Evolutionary conservation across 2,113 vertebrate genomes (phyloP), one percentile per base, ranked within the genome.

Genomic region (Pygoscelis antarcticus): DNA sequence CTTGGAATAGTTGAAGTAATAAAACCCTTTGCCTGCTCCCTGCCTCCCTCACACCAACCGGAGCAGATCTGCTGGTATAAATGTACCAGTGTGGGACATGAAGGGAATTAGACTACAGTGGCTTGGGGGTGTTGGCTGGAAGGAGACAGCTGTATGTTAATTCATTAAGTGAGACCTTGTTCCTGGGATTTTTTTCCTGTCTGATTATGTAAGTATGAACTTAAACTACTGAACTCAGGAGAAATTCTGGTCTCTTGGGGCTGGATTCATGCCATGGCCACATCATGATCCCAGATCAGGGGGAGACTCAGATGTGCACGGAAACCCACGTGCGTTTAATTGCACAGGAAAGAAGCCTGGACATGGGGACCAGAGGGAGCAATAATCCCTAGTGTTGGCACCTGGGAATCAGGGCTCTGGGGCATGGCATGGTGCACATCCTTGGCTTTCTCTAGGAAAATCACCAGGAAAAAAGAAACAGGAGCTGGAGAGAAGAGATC

Each of bases 51-150:
- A 87, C 47, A 85, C 52, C 49, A 61, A 79, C 66, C 1, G 0
- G 44, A 94, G 84, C 38, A 93, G 81, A 87, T 69, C 62, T 96
- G 74, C 81, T 68, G 69, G 52, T 93, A 57, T 57, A 94, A 87
- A 71, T 29, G 52, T 64, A 83, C 52, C 46, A 36, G 6, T 65
- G 78, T 85, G 87, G 54, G 75, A 87, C 84, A 91, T 54, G 82
- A 97, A 96, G 58, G 34, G 82, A 96, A 91, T 91, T 90, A 88
- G 62, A 82, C 32, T 84, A 30, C 61, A 79, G 54, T 90, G 89
- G 75, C 78, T 93, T 74, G 82, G 27, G 84, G 66, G 21, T 80
- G 81, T 88, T 90, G 84, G 44, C 84, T 94, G 62, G 49, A 93
- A 93, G 90, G 87, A 91, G 90, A 57, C 40, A 90, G 70, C 47